Conservation (phyloP, 2,113 vertebrate species). For the Onychostoma macrolepis region DNA sequence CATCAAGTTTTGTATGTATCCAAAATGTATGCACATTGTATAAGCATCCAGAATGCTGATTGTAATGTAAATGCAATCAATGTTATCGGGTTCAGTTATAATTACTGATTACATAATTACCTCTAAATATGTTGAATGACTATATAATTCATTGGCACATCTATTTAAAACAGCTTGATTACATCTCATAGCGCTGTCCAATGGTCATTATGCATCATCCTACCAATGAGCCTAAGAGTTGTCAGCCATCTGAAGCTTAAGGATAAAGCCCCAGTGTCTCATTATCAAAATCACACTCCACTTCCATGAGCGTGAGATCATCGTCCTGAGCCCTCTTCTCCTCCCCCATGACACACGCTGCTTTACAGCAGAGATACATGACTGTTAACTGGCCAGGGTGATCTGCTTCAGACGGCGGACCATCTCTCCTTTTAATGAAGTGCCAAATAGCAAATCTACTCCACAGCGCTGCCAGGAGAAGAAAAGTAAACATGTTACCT, state of each 20-base stretch:
- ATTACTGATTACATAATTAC: conserved; percentile 59
- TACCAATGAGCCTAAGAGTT: conserved; percentile 58
- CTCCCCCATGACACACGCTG: conserved; percentile 62
- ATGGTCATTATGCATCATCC: conserved; percentile 69
- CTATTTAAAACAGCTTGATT: conserved; percentile 60
- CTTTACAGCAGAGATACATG: conserved; percentile 75
- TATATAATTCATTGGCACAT: conserved; percentile 61
- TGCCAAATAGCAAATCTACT: conserved; percentile 80
- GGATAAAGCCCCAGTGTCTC: conserved; percentile 67
- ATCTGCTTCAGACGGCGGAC: conserved; percentile 69
- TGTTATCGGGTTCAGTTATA: conserved; percentile 57
- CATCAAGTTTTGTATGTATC: neutral
- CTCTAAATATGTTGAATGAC: conserved; percentile 61
- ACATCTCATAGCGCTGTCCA: conserved; percentile 62
- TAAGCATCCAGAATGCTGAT: neutral
- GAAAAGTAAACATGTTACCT: conserved; percentile 77
- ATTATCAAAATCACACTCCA: conserved; percentile 43
- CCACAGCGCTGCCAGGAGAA: conserved; percentile 76
- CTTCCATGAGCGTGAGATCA: conserved; percentile 29
- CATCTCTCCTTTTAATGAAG: conserved; percentile 79
- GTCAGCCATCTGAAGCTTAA: conserved; percentile 58
- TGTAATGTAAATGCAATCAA: conserved; percentile 37
- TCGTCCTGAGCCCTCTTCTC: conserved; percentile 59
- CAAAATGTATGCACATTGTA: neutral
- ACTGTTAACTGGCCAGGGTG: conserved; percentile 80